Percentiles rank a stretch among this genome's conserved stretches.
Evolutionary conservation across 2,888 invertebrate species (phyloP).

Genomic region (Polia nebulosa): DNA sequence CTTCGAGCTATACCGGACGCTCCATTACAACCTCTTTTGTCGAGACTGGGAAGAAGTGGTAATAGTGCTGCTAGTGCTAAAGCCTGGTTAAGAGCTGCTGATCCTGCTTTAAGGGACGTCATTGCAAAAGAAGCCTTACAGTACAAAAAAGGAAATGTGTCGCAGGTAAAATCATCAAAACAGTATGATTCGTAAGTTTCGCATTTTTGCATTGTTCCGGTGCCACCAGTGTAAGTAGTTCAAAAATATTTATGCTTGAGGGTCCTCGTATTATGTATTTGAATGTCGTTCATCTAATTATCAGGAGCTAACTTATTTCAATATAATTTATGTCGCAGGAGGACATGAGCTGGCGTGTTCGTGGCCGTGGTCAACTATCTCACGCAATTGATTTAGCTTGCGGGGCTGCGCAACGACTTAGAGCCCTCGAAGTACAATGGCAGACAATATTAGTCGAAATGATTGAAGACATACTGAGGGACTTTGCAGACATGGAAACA

Average conservation of each 20-base stretch:
- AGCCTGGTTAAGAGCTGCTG: slow-evolving; percentile 93
- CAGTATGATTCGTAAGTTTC: not conserved
- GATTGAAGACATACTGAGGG: slow-evolving; percentile 94
- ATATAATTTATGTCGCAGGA: slow-evolving; percentile 88
- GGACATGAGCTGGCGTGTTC: slow-evolving; percentile 93
- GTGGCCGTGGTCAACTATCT: slow-evolving; percentile 93
- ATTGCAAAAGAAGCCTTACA: slow-evolving; percentile 97
- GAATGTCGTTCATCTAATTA: not conserved
- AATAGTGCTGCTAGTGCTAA: slow-evolving; percentile 90
- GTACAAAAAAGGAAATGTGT: slow-evolving; percentile 92
- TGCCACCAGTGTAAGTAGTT: not conserved
- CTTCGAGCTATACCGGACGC: slow-evolving; percentile 95
- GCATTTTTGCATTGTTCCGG: not conserved
- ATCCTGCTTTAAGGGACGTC: slow-evolving; percentile 95
- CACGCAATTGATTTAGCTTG: slow-evolving; percentile 94
- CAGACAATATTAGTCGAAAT: slow-evolving; percentile 94
- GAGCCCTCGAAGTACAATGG: slow-evolving; percentile 94
- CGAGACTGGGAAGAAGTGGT: slow-evolving; percentile 92
- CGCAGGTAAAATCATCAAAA: slow-evolving; percentile 78
- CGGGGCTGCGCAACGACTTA: slow-evolving; percentile 94
- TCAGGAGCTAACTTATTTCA: not conserved
- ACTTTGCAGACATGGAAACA: slow-evolving; percentile 95
- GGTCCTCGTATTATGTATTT: not conserved
- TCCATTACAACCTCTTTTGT: slow-evolving; percentile 94
- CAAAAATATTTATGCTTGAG: not conserved